These are phyloP conservation scores for Cyprinus carpio DNA, from an alignment of 2,113 vertebrate species.

Conservation along the genomic window DNA sequence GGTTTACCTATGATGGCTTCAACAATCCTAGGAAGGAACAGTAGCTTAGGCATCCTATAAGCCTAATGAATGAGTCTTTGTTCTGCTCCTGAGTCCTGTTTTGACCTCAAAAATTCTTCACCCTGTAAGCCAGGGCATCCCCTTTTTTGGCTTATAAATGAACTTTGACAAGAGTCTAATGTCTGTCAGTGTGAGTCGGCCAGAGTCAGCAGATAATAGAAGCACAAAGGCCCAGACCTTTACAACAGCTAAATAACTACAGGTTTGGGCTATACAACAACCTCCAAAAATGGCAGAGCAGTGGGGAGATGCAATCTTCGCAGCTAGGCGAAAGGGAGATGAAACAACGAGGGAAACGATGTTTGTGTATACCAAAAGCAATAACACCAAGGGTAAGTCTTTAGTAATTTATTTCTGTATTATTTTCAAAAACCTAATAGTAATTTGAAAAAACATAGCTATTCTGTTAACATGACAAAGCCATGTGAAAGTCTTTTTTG, in stretches of 20 bases:
- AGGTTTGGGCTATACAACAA: conserved; percentile 13
- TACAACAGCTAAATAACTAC: not conserved
- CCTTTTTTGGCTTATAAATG: conserved; percentile 45
- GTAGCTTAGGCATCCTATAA: conserved; percentile 51
- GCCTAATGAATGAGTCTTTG: conserved; percentile 48
- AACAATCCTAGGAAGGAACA: conserved; percentile 33
- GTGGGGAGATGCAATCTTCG: conserved; percentile 73
- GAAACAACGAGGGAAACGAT: conserved; percentile 75
- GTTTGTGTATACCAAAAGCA: conserved; percentile 84
- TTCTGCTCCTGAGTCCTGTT: conserved; percentile 4
- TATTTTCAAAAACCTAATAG: not conserved
- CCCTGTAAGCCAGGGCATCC: conserved; percentile 20
- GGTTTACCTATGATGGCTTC: conserved; percentile 43
- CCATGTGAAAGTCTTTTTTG: not conserved
- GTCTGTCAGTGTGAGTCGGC: conserved; percentile 18
- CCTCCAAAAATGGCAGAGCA: conserved; percentile 74
- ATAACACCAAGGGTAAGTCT: conserved; percentile 80
- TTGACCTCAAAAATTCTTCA: conserved; percentile 24
- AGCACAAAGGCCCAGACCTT: not conserved
- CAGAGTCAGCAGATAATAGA: conserved; percentile 13
- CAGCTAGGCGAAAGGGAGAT: conserved; percentile 74
- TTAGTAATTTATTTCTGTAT: not conserved
- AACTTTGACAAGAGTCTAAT: conserved; percentile 9
- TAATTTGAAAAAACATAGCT: not conserved
- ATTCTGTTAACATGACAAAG: not conserved